Conservation (phyloP, 2,113 vertebrate species). For the Bothrops jararaca region DNA sequence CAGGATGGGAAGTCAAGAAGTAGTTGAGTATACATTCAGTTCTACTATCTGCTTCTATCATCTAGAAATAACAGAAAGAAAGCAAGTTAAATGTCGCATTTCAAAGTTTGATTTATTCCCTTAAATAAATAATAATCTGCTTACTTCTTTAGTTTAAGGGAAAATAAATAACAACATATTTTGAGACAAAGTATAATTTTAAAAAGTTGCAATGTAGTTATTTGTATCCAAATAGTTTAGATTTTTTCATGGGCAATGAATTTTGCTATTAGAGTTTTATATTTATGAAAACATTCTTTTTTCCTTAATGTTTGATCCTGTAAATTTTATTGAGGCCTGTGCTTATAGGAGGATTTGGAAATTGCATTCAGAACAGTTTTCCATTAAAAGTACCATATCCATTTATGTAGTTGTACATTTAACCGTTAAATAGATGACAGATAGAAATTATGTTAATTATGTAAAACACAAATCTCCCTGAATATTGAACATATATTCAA, state of each 20-base stretch:
- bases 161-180: not conserved
- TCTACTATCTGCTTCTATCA: conserved; percentile 27
- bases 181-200: not conserved
- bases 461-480: not conserved
- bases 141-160: not conserved
- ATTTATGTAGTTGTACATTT: not conserved
- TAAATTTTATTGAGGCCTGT: not conserved
- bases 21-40: conserved; percentile 6
- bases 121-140: not conserved
- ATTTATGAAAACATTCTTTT: not conserved
- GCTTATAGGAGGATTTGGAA: not conserved
- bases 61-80: conserved; percentile 48
- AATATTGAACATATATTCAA: not conserved
- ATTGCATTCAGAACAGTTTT: not conserved
- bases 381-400: not conserved
- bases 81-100: not conserved
- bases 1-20: not conserved
- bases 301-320: not conserved
- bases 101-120: not conserved
- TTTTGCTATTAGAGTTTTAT: not conserved
- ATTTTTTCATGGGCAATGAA: not conserved
- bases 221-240: not conserved
- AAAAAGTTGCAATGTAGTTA: not conserved
- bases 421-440: not conserved
- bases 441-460: not conserved